Percentiles rank a stretch among this genome's conserved stretches.
Conservation (phyloP, 2,888 invertebrate species). For the Yponomeuta malinellus region DNA sequence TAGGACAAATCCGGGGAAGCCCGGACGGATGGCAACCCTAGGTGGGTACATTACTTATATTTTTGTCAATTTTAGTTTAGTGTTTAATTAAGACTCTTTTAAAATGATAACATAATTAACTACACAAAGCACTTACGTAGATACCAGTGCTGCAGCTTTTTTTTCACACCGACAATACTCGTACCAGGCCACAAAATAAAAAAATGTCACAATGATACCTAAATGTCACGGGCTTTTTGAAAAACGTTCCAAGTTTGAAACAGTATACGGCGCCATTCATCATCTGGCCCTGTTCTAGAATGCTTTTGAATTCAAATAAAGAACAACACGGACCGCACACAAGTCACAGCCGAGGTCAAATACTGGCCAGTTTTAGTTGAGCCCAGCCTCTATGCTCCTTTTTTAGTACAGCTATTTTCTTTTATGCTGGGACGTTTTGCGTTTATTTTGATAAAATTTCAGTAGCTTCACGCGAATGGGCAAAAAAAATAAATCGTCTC, state of each 20-base stretch:
- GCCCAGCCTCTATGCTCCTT: not conserved
- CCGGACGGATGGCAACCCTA: too few species aligned
- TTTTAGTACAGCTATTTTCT: not conserved
- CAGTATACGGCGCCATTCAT: constrained; percentile 27
- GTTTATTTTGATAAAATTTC: not conserved
- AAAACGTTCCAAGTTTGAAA: constrained; percentile 5
- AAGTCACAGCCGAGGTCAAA: not conserved
- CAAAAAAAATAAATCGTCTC: too few species aligned
- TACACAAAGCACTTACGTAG: too few species aligned
- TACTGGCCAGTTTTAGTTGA: not conserved
- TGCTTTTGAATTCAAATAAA: constrained; percentile 59
- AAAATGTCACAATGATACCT: too few species aligned
- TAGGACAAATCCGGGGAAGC: too few species aligned
- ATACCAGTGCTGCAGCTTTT: too few species aligned
- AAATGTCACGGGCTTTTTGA: not conserved
- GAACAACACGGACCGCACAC: constrained; percentile 25
- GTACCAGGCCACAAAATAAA: too few species aligned
- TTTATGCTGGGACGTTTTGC: not conserved
- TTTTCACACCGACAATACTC: too few species aligned
- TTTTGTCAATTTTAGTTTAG: too few species aligned
- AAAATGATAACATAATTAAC: not conserved
- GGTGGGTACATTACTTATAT: too few species aligned
- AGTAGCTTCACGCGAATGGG: too few species aligned
- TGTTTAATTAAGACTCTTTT: not conserved
- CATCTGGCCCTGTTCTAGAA: constrained; percentile 36